Conservation (phyloP, 2,113 vertebrate species). For the Anolis sagrei region DNA sequence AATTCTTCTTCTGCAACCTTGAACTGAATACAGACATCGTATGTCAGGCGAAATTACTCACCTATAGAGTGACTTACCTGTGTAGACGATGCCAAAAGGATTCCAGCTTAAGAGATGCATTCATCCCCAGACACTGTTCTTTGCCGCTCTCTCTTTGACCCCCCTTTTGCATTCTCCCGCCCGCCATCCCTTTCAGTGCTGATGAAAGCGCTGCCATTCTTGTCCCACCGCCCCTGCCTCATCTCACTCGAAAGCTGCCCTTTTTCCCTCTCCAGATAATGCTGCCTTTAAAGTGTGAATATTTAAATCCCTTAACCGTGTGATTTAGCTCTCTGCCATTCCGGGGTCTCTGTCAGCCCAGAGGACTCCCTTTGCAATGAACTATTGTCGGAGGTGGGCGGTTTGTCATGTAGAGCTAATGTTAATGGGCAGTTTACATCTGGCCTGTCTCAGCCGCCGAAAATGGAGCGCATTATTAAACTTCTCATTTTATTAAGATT, state of each 20-base stretch:
- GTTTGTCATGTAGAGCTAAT: constrained; percentile 38
- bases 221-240: constrained; percentile 46
- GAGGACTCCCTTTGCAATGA: constrained; percentile 12
- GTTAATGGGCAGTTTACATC: constrained; percentile 43
- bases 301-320: constrained; percentile 31
- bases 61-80: no score
- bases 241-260: constrained; percentile 41
- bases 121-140: background rate
- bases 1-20: no score
- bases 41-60: no score
- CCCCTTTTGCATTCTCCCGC: background rate
- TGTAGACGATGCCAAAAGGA: no score
- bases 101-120: background rate
- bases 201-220: background rate
- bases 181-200: background rate
- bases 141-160: background rate
- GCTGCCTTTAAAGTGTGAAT: constrained; percentile 34
- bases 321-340: constrained; percentile 35
- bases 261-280: constrained; percentile 26
- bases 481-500: constrained; percentile 38
- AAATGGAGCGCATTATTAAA: constrained; percentile 33
- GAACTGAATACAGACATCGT: no score
- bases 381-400: background rate
- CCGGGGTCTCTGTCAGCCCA: background rate
- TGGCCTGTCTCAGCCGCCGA: background rate